Conservation (phyloP, 2,113 vertebrate species). For the Cariama cristata region DNA sequence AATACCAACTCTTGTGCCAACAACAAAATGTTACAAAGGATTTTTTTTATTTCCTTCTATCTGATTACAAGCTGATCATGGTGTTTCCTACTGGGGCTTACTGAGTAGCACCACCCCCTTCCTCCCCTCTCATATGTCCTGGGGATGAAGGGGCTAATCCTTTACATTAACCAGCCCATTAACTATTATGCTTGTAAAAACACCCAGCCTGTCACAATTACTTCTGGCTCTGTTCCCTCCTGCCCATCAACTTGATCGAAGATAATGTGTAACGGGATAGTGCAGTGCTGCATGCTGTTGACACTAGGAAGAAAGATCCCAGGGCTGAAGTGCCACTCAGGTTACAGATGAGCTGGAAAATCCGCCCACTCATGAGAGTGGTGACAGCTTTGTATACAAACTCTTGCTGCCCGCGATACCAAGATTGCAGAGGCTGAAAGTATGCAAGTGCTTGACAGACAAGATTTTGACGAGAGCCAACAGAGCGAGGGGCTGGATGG, state of each 20-base stretch:
- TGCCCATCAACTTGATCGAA: conserved; percentile 64
- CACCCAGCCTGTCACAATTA: conserved; percentile 53
- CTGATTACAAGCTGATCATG: not conserved
- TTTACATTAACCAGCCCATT: conserved; percentile 71
- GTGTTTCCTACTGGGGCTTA: not conserved
- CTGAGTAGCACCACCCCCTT: not conserved
- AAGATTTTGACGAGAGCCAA: not conserved
- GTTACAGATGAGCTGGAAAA: conserved; percentile 77
- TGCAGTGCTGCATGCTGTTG: conserved; percentile 49
- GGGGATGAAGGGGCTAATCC: conserved; percentile 63
- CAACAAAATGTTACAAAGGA: not conserved
- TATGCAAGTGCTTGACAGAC: conserved; percentile 10
- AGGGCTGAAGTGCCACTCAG: conserved; percentile 62
- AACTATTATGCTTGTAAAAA: conserved; percentile 70
- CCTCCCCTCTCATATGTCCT: conserved; percentile 17
- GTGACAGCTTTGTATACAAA: conserved; percentile 72
- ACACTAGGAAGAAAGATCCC: conserved; percentile 70
- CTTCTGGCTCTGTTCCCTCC: conserved; percentile 48
- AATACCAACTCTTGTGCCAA: not conserved
- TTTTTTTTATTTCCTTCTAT: not conserved
- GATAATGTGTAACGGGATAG: conserved; percentile 67
- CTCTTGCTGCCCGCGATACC: not conserved
- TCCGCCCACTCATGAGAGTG: conserved; percentile 57
- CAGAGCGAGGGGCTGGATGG: not conserved
- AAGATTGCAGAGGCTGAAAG: not conserved